Evolutionary conservation across 1,140 invertebrate genomes (phyloP).

Genomic region (Phymorhynchus buccinoides): DNA sequence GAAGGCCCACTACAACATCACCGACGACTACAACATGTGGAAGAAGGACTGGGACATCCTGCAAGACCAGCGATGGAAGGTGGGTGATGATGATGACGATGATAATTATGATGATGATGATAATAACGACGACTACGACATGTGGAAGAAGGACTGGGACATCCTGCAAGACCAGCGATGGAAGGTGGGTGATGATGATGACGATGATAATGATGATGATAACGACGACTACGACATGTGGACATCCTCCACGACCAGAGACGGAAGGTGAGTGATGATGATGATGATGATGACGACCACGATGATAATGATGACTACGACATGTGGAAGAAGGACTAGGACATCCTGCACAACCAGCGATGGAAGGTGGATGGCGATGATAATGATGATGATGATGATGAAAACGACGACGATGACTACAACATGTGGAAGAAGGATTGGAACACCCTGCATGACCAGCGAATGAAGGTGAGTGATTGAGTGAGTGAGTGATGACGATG

Average conservation of each 20-base stretch:
- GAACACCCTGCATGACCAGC: too few species aligned
- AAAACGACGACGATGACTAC: not conserved
- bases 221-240: not conserved
- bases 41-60: slow-evolving; percentile 54
- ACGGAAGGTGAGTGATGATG: too few species aligned
- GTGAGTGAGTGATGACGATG: not conserved
- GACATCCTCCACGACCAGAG: too few species aligned
- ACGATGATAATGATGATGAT: not conserved
- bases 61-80: slow-evolving; percentile 54
- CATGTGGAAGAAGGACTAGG: slow-evolving; percentile 47
- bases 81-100: not conserved
- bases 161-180: slow-evolving; percentile 56
- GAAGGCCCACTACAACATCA: not conserved
- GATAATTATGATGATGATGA: not conserved
- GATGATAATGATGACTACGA: slow-evolving; percentile 36
- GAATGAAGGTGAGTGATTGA: slow-evolving; percentile 48
- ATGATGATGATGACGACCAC: too few species aligned
- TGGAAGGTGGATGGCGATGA: slow-evolving; percentile 44
- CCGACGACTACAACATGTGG: slow-evolving; percentile 41
- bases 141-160: slow-evolving; percentile 50
- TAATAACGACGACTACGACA: slow-evolving; percentile 17
- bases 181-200: slow-evolving; percentile 32
- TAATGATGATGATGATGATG: not conserved
- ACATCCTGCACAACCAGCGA: slow-evolving; percentile 50
- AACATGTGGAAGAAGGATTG: slow-evolving; percentile 47